Base-by-base conservation (phyloP, 2,888 invertebrate genomes). In the Dinocampus coccinellae region DNA sequence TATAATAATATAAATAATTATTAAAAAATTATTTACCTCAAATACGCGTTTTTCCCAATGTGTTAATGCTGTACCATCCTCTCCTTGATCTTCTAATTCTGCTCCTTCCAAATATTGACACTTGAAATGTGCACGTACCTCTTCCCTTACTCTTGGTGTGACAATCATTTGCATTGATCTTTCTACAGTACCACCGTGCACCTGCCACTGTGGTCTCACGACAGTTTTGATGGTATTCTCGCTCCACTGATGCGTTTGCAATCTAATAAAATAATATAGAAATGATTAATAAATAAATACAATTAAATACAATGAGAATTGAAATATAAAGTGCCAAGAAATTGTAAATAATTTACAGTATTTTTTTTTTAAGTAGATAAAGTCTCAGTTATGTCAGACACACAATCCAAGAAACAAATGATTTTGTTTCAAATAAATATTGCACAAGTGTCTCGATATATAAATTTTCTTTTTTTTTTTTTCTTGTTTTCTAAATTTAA, bases 41-140 rank as follows among this genome's bases (percentile, higher is more conserved):
- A 99, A 97, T 1, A 99, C 93, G 68, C 99, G 89, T 85, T 99
- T 99, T 88, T 99, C 99, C 99, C 99, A 99, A 85, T 99, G 99
- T 0, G 99, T 99, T 57, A 98, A 89, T 0, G 96, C 94, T 0
- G 99, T 99, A 0, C 99, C 99, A 78, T 98, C 97, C 16, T 97
- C 97, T 0, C 99, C 99, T 88, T 99, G 99, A 88, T 99, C 97
- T 88, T 99, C 99, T 55, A 99, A 87, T 86, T 99, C 99, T 0
- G 98, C 99, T 0, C 99, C 99, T 88, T 98, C 98, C 36, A 99
- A 88, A 47, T 90, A 88, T 0, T 92, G 89, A 83, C 98, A 98
- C 85, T 94, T 92, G 88, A 98, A 98, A 87, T 98, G 97, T 4
- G 91, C 90, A 13, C 96, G 90, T 22, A 94, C 98, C 90, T 98